Evolutionary conservation across 1,140 invertebrate genomes (phyloP).

Genomic region (Acromyrmex echinatior): DNA sequence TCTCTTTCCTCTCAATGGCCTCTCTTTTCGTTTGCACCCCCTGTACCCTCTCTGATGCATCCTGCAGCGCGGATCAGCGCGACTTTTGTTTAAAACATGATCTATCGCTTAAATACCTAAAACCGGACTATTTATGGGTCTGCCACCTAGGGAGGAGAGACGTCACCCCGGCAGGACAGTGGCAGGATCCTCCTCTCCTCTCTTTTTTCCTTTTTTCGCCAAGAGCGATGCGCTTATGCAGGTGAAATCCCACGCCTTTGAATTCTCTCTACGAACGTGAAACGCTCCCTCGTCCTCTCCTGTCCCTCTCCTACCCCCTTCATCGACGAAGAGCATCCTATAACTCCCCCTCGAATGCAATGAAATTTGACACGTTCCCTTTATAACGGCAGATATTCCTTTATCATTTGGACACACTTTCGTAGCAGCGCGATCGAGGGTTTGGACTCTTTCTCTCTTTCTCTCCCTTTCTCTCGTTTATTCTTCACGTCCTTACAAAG

Average conservation of each 20-base stretch:
- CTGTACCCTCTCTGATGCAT: constrained; percentile 46
- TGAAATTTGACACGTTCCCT: constrained; percentile 76
- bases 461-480: constrained; percentile 40
- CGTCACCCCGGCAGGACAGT: constrained; percentile 18
- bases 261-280: constrained; percentile 55
- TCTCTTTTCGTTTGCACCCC: constrained; percentile 9
- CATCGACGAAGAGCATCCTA: constrained; percentile 25
- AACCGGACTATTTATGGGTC: constrained; percentile 83
- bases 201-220: constrained; percentile 31
- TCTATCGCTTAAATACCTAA: constrained; percentile 84
- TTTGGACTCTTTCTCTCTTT: constrained; percentile 16
- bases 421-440: constrained; percentile 45
- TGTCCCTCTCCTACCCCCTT: constrained; percentile 29
- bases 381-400: constrained; percentile 66
- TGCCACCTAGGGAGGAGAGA: constrained; percentile 45
- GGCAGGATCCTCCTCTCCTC: constrained; percentile 39
- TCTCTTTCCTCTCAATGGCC: constrained; percentile 14
- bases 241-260: constrained; percentile 77
- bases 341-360: constrained; percentile 51
- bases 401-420: constrained; percentile 82
- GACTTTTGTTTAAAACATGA: constrained; percentile 86
- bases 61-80: constrained; percentile 78
- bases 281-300: constrained; percentile 15
- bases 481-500: constrained; percentile 50
- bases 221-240: constrained; percentile 57